These are phyloP conservation scores for Chloroclystis v-ata DNA, from an alignment of 2,888 invertebrate species.

Conservation along the genomic window DNA sequence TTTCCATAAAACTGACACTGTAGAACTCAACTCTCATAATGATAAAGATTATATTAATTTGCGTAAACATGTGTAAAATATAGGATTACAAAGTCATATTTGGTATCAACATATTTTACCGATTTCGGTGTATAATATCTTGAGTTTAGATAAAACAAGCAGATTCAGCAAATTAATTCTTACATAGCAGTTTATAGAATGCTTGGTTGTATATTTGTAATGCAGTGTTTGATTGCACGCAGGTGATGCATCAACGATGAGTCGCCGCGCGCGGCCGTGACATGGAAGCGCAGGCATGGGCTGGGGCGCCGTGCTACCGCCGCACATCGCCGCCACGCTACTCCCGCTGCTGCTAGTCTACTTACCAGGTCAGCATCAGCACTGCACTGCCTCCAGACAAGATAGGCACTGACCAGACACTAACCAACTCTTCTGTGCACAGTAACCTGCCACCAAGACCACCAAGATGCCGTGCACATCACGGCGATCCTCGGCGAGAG, in stretches of 20 bases:
- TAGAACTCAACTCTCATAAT: too few relatives aligned
- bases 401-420: not conserved
- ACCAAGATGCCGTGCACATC: slow-evolving; percentile 96
- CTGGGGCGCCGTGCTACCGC: slow-evolving; percentile 91
- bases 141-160: too few relatives aligned
- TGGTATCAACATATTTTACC: too few relatives aligned
- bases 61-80: too few relatives aligned
- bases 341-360: slow-evolving; percentile 74
- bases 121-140: too few relatives aligned
- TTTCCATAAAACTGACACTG: too few relatives aligned
- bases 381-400: not conserved
- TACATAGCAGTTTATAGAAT: too few relatives aligned
- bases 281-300: slow-evolving; percentile 95
- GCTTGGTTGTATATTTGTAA: not conserved
- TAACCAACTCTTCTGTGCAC: slow-evolving; percentile 33
- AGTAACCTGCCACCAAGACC: slow-evolving; percentile 89
- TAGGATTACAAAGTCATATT: too few relatives aligned
- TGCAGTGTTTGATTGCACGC: slow-evolving; percentile 18
- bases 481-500: slow-evolving; percentile 98
- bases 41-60: too few relatives aligned
- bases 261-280: slow-evolving; percentile 85
- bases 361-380: slow-evolving; percentile 59
- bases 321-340: slow-evolving; percentile 81
- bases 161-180: too few relatives aligned
- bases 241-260: slow-evolving; percentile 83